Conservation (phyloP, 1,140 invertebrate genomes). For the Musca vetustissima region DNA sequence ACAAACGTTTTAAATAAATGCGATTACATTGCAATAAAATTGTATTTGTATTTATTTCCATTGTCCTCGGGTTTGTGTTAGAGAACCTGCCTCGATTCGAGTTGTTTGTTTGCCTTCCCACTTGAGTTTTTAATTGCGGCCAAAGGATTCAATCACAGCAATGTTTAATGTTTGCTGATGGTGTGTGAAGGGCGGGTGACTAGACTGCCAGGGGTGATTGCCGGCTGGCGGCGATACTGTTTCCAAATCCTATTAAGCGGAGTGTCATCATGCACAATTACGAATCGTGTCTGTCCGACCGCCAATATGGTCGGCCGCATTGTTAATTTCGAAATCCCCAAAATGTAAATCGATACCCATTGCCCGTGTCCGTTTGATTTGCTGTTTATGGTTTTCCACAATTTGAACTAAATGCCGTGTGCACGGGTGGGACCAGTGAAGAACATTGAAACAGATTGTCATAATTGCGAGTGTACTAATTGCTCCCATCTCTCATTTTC, state of each 20-base stretch:
- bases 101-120: constrained; percentile 29
- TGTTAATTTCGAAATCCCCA: too few species aligned
- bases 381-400: too few species aligned
- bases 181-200: not conserved
- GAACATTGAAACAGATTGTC: not conserved
- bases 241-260: not conserved
- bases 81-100: constrained; percentile 18
- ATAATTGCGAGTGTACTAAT: not conserved
- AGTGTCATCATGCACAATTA: constrained; percentile 18
- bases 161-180: constrained; percentile 2
- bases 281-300: not conserved
- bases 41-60: constrained; percentile 10
- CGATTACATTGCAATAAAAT: constrained; percentile 29
- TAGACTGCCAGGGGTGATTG: not conserved
- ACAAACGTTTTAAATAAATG: constrained; percentile 29
- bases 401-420: too few species aligned
- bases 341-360: too few species aligned
- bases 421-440: too few species aligned
- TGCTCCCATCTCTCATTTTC: constrained; percentile 1
- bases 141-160: not conserved
- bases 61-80: constrained; percentile 5
- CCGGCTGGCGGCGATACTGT: not conserved
- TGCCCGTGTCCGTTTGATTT: too few species aligned
- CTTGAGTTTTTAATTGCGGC: constrained; percentile 30
- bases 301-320: too few species aligned